Percentiles rank a stretch among this genome's conserved stretches.
Conservation (phyloP, 53 echinoderm and acorn worm genomes). For the Actinopyga echinites region DNA sequence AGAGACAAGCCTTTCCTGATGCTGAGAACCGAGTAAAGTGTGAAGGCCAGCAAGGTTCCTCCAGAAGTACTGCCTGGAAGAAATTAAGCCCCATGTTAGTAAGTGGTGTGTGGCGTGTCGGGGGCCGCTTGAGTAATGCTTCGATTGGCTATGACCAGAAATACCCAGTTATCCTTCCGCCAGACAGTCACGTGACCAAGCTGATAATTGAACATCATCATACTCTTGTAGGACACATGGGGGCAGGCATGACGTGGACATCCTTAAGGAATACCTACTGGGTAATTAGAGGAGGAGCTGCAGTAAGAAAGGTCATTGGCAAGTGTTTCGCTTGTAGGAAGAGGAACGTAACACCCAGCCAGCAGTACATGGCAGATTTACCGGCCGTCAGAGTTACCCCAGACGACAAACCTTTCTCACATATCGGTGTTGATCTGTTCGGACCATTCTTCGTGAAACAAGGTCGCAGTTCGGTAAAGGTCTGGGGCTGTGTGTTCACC, state of each 20-base stretch:
- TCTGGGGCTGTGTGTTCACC: slow-evolving; percentile 66
- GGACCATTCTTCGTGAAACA: slow-evolving; percentile 63
- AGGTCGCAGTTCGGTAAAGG: slow-evolving; percentile 56
- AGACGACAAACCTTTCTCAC: slow-evolving; percentile 57
- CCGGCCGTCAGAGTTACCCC: slow-evolving; percentile 58
- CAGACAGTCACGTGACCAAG: slow-evolving; percentile 59
- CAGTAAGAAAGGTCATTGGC: slow-evolving; percentile 58
- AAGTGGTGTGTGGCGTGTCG: no score
- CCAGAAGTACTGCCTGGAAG: no score
- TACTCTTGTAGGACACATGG: slow-evolving; percentile 42
- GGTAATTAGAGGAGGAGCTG: slow-evolving; percentile 54
- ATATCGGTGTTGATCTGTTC: slow-evolving; percentile 60
- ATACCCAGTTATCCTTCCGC: no score
- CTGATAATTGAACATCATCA: slow-evolving; percentile 60
- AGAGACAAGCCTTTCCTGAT: no score
- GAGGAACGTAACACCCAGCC: slow-evolving; percentile 28
- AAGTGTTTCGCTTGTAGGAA: slow-evolving; percentile 58
- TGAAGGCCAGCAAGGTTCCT: no score
- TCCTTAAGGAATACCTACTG: slow-evolving; percentile 65
- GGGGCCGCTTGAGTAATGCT: no score
- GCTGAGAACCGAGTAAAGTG: neutral
- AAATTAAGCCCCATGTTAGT: slow-evolving; percentile 48
- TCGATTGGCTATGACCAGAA: slow-evolving; percentile 39
- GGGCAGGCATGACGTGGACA: slow-evolving; percentile 67
- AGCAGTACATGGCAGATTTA: slow-evolving; percentile 68